Evolutionary conservation across 2,113 vertebrate species (phyloP).

Genomic region (Alexandromys fortis): DNA sequence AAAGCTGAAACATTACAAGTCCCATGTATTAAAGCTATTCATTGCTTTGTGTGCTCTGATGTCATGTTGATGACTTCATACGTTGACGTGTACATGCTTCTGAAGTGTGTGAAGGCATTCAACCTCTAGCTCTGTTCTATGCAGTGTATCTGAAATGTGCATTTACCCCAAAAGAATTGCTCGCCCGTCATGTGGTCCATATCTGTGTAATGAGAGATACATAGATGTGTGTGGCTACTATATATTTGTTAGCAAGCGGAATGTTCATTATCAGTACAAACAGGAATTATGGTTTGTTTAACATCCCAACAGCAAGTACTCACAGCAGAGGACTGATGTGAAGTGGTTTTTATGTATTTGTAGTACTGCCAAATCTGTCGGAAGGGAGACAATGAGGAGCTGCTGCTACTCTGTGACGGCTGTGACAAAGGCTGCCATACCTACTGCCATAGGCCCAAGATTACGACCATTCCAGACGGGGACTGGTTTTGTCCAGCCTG

Average conservation of each 20-base stretch:
- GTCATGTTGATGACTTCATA: conserved; percentile 77
- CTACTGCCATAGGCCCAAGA: conserved; percentile 99
- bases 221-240: conserved; percentile 79
- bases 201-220: conserved; percentile 80
- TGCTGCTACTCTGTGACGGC: conserved; percentile 97
- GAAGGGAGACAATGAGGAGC: conserved; percentile 98
- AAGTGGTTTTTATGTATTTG: conserved; percentile 79
- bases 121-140: conserved; percentile 73
- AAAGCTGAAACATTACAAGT: conserved; percentile 61
- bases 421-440: conserved; percentile 99
- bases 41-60: conserved; percentile 73
- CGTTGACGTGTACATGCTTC: conserved; percentile 75
- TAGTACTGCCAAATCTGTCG: conserved; percentile 99
- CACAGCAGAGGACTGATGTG: conserved; percentile 13
- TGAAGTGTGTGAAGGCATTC: conserved; percentile 72
- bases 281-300: conserved; percentile 46
- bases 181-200: conserved; percentile 77
- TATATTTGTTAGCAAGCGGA: conserved; percentile 70
- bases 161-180: conserved; percentile 72
- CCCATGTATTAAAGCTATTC: conserved; percentile 65
- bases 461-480: conserved; percentile 96
- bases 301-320: conserved; percentile 34
- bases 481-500: conserved; percentile 99
- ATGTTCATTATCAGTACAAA: conserved; percentile 67
- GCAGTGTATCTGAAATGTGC: conserved; percentile 72